These are phyloP conservation scores for Cosmopolites sordidus DNA, from an alignment of 2,888 invertebrate genomes.

Conservation along the genomic window DNA sequence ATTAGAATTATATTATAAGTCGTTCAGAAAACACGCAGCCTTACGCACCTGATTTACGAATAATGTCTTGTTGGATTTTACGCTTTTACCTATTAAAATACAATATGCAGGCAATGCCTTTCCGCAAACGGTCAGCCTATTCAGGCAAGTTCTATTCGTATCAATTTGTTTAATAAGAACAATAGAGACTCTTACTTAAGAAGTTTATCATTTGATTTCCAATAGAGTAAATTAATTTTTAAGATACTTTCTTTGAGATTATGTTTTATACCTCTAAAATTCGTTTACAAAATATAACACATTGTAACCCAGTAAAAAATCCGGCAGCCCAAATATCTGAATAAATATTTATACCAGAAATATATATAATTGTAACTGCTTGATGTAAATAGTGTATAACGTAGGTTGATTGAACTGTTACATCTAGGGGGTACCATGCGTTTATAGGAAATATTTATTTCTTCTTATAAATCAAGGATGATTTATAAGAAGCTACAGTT, in stretches of 20 bases:
- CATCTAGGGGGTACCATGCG: conserved; percentile 29
- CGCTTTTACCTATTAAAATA: no score
- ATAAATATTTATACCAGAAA: background rate
- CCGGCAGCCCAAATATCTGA: background rate
- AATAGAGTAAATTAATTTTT: no score
- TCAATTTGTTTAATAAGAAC: no score
- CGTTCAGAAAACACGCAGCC: no score
- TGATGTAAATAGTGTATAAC: background rate
- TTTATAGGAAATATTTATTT: conserved; percentile 11
- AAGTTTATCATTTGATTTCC: no score
- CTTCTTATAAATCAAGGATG: conserved; percentile 24
- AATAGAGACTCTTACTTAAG: no score
- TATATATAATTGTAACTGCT: background rate
- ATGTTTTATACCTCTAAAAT: background rate
- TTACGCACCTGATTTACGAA: no score
- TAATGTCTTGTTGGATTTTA: no score
- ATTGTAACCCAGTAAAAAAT: background rate
- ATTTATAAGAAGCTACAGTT: conserved; percentile 12
- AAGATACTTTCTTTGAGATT: background rate
- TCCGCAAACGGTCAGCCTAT: no score
- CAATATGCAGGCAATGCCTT: no score
- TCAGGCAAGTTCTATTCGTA: no score
- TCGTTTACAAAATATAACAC: background rate
- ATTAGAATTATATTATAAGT: no score
- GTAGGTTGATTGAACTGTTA: background rate